Conservation (phyloP, 1,140 invertebrate genomes). For the Melanaphis sacchari region DNA sequence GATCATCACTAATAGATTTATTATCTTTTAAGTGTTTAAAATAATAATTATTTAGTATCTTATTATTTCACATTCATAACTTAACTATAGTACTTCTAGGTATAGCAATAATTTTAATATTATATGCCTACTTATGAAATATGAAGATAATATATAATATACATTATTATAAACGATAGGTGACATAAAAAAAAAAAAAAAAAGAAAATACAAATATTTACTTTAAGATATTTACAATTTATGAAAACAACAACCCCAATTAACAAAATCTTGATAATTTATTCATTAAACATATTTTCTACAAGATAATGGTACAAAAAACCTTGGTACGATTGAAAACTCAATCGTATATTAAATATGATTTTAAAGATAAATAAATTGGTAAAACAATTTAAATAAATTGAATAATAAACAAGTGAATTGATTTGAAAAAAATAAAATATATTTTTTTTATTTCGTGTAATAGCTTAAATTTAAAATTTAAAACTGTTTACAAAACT, state of each 20-base stretch:
- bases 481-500: not conserved
- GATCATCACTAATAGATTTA: not conserved
- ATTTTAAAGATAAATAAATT: not conserved
- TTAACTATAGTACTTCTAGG: not conserved
- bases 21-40: not conserved
- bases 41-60: not conserved
- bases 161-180: not conserved
- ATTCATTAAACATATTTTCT: not conserved
- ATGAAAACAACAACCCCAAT: not conserved
- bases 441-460: not conserved
- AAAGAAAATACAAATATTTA: not conserved
- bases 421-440: not conserved
- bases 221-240: not conserved
- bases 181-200: not conserved
- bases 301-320: not conserved
- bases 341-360: not conserved
- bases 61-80: too few species aligned
- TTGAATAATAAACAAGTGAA: conserved; percentile 16
- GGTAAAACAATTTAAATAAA: not conserved
- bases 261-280: not conserved
- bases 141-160: not conserved
- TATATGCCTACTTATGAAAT: not conserved
- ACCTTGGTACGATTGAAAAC: not conserved
- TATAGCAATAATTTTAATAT: not conserved
- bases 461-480: not conserved